Evolutionary conservation across 2,888 invertebrate genomes (phyloP), one percentile per base, ranked within the genome.

Genomic region (Drosophila infuscata): DNA sequence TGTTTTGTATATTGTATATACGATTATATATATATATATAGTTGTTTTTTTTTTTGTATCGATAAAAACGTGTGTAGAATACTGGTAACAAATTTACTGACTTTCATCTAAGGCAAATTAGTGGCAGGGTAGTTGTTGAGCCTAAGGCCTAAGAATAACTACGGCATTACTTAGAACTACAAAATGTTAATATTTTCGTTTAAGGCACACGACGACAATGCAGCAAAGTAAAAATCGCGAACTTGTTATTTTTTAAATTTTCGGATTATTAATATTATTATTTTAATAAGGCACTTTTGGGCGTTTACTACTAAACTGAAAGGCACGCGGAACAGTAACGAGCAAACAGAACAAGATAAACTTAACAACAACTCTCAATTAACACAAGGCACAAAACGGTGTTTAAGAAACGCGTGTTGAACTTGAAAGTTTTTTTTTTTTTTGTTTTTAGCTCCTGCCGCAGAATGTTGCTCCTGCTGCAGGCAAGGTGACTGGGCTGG

Each of bases 121-220:
- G 70, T 88, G 85, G 85, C 79, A 81, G 80, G 71, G 71, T 66
- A 46, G 43, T 33, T 65, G 48, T 51, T 53, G 56, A 66, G 75
- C 81, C 81, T 75, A 78, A 41, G 81, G 75, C 77, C 60, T 43
- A 68, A 70, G 53, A 29, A 60, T 29, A 46, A 43, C 61, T 69
- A 69, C 25, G 49, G 54, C 61, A 29, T 36, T 52, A 36, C 30
- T 43, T 58, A 57, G 36, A 48, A 57, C 76, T 70, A 67, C 59
- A 54, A 60, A 61, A 68, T 29, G 17, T 38, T 49, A 43, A 64
- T 62, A 46, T 71, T 76, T 54, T 20, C 46, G 36, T 64, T 63
- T 71, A 84, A 89, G 89, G 89, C 86, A 82, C 88, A 83, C 79
- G 76, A 86, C 81, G 76, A 76, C 61, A 66, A 73, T 66, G 71